Base-by-base conservation (phyloP, 2,797 vertebrate genomes). In the Antrozous pallidus region DNA sequence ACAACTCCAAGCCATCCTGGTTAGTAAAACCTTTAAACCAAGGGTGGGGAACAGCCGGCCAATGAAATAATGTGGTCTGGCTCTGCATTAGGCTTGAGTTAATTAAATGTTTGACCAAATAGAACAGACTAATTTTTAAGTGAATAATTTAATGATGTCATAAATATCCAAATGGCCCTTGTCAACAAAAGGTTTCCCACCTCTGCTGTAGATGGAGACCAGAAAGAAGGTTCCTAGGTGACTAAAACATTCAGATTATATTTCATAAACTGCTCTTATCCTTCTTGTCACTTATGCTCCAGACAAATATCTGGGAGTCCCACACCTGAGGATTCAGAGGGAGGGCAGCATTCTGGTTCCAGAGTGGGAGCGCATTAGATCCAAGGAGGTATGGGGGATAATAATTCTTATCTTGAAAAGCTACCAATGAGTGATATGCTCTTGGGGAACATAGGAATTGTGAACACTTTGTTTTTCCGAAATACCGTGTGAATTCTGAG, bases 231-330 rank as follows among this genome's bases (percentile, higher is more conserved):
- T 1, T 10, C 49, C 13, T 31, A 28, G 18, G 54, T 33, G 31
- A 58, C 28, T 90, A 31, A 78, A 33, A 26, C 1, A 74, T 56
- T 56, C 17, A 47, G 22, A 42, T 47, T 1, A 67, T 1, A 67
- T 61, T 95, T 71, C n/a, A 20, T 80, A 75, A 75, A 8, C 45
- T 49, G 42, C 1, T 63, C 0, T 36, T n/a, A 61, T 40, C 16
- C n/a, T 12, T 77, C 12, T 67, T 89, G 5, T 51, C 69, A 79
- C 5, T 78, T 10, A 58, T 42, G 18, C 1, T 70, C 11, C 26
- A 42, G n/a, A 47, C 4, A 70, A 61, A n/a, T 4, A 0, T 10
- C 1, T 58, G 40, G 2, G 1, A 1, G 26, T 12, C 1, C 28
- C 36, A n/a, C 71, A 61, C 6, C 77, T 49, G 45, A 56, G 20